Percentiles rank a stretch among this genome's conserved stretches.
phyloP scores from a whole-genome alignment of 2,888 invertebrate species.

The Ennomos quercinarius region DNA sequence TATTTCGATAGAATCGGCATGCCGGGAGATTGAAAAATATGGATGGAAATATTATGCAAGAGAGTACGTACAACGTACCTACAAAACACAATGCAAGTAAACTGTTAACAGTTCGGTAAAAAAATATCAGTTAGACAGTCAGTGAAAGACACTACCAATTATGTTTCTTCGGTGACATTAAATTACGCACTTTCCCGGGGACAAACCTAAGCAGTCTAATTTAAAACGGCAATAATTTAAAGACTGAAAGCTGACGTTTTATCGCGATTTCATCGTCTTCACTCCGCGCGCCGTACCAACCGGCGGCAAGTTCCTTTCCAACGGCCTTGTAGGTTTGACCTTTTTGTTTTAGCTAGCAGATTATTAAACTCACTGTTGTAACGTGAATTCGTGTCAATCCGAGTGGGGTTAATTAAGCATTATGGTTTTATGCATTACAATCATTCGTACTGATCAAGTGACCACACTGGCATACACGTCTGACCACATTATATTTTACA shows the following conservation, averaged over 20 bases:
- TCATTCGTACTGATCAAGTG: too few species aligned
- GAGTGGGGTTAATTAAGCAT: slow-evolving; percentile 4
- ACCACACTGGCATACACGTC: too few species aligned
- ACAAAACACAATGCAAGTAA: too few species aligned
- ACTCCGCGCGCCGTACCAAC: slow-evolving; percentile 63
- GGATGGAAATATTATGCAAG: too few species aligned
- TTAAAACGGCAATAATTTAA: slow-evolving; percentile 63
- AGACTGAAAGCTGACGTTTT: slow-evolving; percentile 64
- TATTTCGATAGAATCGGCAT: too few species aligned
- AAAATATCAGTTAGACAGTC: neutral
- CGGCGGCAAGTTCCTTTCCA: slow-evolving; percentile 72
- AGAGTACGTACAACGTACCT: too few species aligned
- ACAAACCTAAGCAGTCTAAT: slow-evolving; percentile 36
- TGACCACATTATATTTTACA: too few species aligned
- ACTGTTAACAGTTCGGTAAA: too few species aligned
- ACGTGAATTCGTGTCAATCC: slow-evolving; percentile 11
- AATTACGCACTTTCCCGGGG: slow-evolving; percentile 1
- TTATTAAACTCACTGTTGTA: slow-evolving; percentile 28
- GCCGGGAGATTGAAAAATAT: too few species aligned
- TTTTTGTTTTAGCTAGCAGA: slow-evolving; percentile 64
- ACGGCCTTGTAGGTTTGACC: slow-evolving; percentile 79
- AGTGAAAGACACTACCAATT: neutral
- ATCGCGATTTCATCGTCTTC: slow-evolving; percentile 70
- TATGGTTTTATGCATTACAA: neutral
- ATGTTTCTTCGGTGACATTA: neutral